phyloP scores from a whole-genome alignment of 2,888 invertebrate genomes.

The Sphinx pinastri region DNA sequence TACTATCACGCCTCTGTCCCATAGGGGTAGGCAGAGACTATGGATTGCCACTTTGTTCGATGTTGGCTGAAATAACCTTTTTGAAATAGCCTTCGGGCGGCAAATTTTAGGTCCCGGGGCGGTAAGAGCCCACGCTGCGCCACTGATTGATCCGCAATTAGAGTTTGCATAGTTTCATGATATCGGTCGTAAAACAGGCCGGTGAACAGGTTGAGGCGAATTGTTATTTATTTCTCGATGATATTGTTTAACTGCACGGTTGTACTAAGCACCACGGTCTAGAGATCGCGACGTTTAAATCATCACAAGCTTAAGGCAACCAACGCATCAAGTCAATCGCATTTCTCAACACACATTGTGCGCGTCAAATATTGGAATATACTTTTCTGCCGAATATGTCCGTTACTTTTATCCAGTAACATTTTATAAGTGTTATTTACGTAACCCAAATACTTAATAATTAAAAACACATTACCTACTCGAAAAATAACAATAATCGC shows the following conservation, averaged over 20 bases:
- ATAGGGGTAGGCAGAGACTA: no score
- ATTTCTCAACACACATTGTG: slow-evolving; percentile 9
- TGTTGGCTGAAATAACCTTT: no score
- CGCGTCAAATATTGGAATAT: slow-evolving; percentile 9
- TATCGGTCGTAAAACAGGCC: neutral
- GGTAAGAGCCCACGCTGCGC: no score
- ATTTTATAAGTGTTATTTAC: neutral
- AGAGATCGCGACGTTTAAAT: slow-evolving; percentile 7
- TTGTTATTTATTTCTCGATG: no score
- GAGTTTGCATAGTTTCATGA: no score
- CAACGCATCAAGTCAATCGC: slow-evolving; percentile 4
- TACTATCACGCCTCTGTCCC: no score
- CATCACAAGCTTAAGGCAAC: slow-evolving; percentile 13
- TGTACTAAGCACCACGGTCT: neutral
- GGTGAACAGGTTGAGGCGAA: neutral
- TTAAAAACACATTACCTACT: neutral
- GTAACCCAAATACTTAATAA: no score
- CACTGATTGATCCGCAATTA: no score
- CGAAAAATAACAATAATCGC: neutral
- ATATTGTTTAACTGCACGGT: neutral
- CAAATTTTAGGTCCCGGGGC: no score
- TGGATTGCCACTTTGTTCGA: no score
- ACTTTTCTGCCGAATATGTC: neutral
- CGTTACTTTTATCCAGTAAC: neutral
- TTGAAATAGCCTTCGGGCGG: no score